Percentiles rank a stretch among this genome's conserved stretches.
Conservation (phyloP, 2,797 vertebrate species). For the Ficedula albicollis region DNA sequence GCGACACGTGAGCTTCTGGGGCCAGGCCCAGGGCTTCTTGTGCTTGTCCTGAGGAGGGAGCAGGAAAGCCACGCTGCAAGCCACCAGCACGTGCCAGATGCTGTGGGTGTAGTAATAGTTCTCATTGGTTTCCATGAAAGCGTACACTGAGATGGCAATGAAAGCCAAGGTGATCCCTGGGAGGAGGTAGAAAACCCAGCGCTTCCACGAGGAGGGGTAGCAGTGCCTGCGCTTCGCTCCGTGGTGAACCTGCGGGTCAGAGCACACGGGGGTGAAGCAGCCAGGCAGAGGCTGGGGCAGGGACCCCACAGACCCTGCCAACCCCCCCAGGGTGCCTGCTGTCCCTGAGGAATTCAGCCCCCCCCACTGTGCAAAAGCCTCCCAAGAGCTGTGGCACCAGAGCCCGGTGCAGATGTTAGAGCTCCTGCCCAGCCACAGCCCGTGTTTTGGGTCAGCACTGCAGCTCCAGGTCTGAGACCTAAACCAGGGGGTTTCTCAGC, state of each 20-base stretch:
- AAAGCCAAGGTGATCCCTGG: constrained; percentile 86
- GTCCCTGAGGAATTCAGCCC: not conserved
- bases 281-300: not conserved
- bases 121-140: constrained; percentile 88
- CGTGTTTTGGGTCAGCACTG: rapidly evolving
- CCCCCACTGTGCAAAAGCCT: rapidly evolving
- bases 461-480: not conserved
- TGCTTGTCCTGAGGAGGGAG: constrained; percentile 85
- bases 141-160: constrained; percentile 85
- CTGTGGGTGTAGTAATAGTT: constrained; percentile 98
- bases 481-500: not conserved
- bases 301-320: not conserved
- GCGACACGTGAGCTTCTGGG: constrained; percentile 82
- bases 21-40: constrained; percentile 80
- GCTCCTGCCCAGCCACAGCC: not conserved
- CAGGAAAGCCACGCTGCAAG: constrained; percentile 87
- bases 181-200: constrained; percentile 90
- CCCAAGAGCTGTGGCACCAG: not conserved
- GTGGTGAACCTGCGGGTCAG: constrained; percentile 79
- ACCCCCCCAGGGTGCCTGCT: not conserved
- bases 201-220: constrained; percentile 90
- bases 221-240: constrained; percentile 83
- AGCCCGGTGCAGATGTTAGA: not conserved
- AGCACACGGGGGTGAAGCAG: not conserved
- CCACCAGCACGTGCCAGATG: constrained; percentile 94